Base-by-base conservation (phyloP, 2,113 vertebrate species). In the Sceloporus tristichus region DNA sequence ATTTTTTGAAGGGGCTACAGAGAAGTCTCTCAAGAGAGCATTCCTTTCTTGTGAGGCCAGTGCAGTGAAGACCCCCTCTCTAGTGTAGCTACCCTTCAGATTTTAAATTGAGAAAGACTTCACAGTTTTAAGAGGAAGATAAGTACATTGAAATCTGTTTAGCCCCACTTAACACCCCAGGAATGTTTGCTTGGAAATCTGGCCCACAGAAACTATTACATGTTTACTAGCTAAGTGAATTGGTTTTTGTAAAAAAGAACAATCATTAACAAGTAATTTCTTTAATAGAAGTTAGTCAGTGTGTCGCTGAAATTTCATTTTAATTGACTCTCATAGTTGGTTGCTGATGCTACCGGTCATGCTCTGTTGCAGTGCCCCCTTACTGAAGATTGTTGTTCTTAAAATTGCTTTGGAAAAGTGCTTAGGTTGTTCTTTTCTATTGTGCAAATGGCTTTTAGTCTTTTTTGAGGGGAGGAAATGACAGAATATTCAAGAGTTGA, bases 381-480 rank as follows among this genome's bases (percentile, higher is more conserved):
- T 27, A 11, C 38, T 48, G 89, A 94, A 6, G 48, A 48, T 92
- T 0, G 86, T 93, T 91, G 74, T 86, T 79, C 88, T 74, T 66
- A 89, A 75, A 88, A 88, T 40, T 87, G 68, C 88, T 93, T 91
- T 87, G 84, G 86, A 94, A 71, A 95, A 92, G 85, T 91, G 85
- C 88, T 82, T 71, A 9, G 2, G 75, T 84, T 76, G 82, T 77
- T 56, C 79, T 21, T 85, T 87, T 85, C 90, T 92, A 85, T 87
- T 82, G 59, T 91, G 91, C n/a, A 93, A 78, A 92, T 94, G 93
- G 89, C 94, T 94, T 74, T 54, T n/a, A 84, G 87, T 94, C 82
- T 70, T 92, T 96, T 97, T 96, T 94, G 95, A 94, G 86, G 85
- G 83, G 88, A 94, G 93, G 83, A 95, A 95, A 94, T 93, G 27